Percentiles rank a stretch among this genome's conserved stretches.
phyloP scores from a whole-genome alignment of 2,797 vertebrate genomes.

The Neosilurus mollespiculum region DNA sequence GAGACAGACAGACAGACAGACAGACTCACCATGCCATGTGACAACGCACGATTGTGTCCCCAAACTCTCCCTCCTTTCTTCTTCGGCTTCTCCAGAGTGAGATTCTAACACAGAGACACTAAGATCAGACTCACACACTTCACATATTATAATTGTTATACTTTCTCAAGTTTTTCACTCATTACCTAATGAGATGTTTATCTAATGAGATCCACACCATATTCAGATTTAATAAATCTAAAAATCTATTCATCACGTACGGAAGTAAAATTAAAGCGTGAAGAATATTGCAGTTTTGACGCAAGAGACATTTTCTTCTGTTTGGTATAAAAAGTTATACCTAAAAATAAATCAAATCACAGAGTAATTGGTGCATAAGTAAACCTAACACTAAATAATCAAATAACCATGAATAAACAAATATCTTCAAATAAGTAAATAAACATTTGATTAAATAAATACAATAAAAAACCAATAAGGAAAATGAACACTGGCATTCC shows the following conservation, averaged over 20 bases:
- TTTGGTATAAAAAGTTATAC: not conserved
- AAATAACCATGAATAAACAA: not conserved
- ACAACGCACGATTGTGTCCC: slow-evolving; percentile 73
- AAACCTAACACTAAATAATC: not conserved
- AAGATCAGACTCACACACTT: not conserved
- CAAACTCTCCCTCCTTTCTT: slow-evolving; percentile 60
- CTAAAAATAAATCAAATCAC: not conserved
- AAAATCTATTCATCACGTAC: too few species aligned
- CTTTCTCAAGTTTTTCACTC: too few species aligned
- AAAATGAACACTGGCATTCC: too few species aligned
- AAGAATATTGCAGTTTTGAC: not conserved
- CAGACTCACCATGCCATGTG: slow-evolving; percentile 65
- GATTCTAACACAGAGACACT: slow-evolving; percentile 61
- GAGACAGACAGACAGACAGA: too few species aligned
- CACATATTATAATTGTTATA: not conserved
- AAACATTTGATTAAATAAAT: not conserved
- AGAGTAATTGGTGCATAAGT: not conserved
- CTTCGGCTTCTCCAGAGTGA: slow-evolving; percentile 73
- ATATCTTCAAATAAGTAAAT: not conserved
- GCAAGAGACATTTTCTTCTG: not conserved
- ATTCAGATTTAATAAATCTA: too few species aligned
- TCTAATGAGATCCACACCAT: too few species aligned
- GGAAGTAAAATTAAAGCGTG: too few species aligned
- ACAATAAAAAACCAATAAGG: not conserved
- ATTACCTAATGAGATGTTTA: too few species aligned